Base-by-base conservation (phyloP, 1,140 invertebrate species). In the Brachionus asplanchnoidis region DNA sequence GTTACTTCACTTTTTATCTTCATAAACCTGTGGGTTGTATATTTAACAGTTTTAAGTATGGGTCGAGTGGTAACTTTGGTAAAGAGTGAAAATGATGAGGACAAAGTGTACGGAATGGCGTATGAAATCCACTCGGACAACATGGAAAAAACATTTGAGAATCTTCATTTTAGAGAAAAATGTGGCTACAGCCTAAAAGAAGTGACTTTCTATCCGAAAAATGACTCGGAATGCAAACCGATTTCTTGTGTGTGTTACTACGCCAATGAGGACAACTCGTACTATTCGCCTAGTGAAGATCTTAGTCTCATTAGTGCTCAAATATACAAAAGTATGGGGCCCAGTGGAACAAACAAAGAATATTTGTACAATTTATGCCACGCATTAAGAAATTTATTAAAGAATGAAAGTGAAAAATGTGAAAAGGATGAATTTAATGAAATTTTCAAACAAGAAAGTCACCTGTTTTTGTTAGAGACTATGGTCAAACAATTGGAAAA, bases 301-400 rank as follows among this genome's bases (percentile, higher is more conserved):
- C 23, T 44, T 36, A 82, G 32, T 36, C 36, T 65, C 3, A 17
- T 82, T 23, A 65, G 50, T 26, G n/a, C 23, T 12, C 79, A 82
- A 82, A 82, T 82, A 36, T 44, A 44, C 26, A 82, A 68, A 40
- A 65, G 53, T 65, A 46, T 82, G 17, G 79, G 79, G 11, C 79
- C 79, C 3, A 82, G 79, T 82, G 79, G 79, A 36, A 82, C 79
- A 36, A 82, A 82, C 26, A 65, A 60, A 65, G 79, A 82, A 65
- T 82, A 82, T 65, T 44, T 82, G 26, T 65, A 42, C 26, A 82
- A 82, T 36, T 36, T 82, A 32, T 82, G 79, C 65, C 3, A 60
- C 40, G 7, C 53, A 9, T 20, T 82, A 9, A 82, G 53, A 46
- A 2, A 65, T n/a, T 60, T 82, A 3, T 7, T 28, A 7, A 60